phyloP scores from a whole-genome alignment of 1,140 invertebrate genomes.

The Caerostris extrusa region DNA sequence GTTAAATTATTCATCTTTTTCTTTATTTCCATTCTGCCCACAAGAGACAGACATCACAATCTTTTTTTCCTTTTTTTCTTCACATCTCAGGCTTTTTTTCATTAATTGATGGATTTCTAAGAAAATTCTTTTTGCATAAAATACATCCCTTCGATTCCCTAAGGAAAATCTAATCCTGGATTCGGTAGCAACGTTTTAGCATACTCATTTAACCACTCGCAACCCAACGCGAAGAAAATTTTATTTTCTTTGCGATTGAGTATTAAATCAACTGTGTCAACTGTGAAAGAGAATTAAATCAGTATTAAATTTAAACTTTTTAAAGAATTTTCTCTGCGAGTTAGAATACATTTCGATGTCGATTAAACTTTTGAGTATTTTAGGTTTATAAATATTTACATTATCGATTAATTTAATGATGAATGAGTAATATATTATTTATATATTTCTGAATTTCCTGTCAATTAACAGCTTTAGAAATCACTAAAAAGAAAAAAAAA shows the following conservation, averaged over 20 bases:
- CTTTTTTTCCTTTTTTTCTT: not conserved
- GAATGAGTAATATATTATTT: too few relatives aligned
- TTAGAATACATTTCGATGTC: not conserved
- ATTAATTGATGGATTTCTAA: constrained; percentile 14
- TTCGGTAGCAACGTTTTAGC: not conserved
- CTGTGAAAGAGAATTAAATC: too few relatives aligned
- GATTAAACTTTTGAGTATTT: not conserved
- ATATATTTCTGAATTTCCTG: too few relatives aligned
- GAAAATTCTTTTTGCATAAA: not conserved
- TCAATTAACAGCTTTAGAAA: too few relatives aligned
- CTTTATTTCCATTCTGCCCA: not conserved
- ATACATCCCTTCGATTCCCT: not conserved
- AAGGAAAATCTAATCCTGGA: not conserved
- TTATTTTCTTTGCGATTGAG: not conserved
- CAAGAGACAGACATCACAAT: not conserved
- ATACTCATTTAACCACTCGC: not conserved
- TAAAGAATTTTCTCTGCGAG: not conserved
- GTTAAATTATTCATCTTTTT: not conserved
- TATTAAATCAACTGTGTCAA: not conserved
- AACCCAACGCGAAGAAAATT: not conserved
- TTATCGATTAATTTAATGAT: too few relatives aligned
- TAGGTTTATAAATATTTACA: not conserved
- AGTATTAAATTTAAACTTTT: not conserved
- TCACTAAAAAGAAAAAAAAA: too few relatives aligned
- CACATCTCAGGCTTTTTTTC: not conserved